Percentiles rank a stretch among this genome's conserved stretches.
Conservation (phyloP, 2,113 vertebrate species). For the Xenotilapia caudafasciata region DNA sequence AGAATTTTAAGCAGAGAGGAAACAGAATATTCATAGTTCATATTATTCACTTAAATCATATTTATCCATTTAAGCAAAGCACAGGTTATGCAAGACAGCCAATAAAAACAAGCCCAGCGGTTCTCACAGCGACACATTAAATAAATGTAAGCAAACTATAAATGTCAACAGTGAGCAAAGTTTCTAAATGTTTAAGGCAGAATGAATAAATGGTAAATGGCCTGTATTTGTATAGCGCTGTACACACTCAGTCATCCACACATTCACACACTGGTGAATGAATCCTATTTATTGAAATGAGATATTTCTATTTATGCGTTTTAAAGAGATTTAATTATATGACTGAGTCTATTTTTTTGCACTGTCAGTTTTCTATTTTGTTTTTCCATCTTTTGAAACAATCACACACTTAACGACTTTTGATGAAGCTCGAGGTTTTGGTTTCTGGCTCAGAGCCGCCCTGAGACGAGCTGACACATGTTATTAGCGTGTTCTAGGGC, state of each 20-base stretch:
- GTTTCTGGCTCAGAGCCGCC: neutral
- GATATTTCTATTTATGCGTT: neutral
- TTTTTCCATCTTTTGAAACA: neutral
- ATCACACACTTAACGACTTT: neutral
- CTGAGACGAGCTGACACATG: fast-evolving
- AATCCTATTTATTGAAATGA: neutral
- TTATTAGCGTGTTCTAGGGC: neutral
- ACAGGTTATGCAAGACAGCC: neutral
- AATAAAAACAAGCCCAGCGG: neutral
- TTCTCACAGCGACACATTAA: fast-evolving
- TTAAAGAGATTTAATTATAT: neutral
- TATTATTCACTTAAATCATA: neutral
- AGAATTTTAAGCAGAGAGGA: neutral
- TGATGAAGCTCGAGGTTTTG: neutral
- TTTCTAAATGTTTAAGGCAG: neutral
- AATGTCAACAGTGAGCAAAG: neutral
- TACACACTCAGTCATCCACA: neutral
- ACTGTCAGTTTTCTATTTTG: neutral
- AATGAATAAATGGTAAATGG: neutral
- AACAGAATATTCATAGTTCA: neutral
- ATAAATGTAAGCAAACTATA: neutral
- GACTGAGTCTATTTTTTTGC: neutral
- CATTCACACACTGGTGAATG: neutral
- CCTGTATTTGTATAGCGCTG: fast-evolving
- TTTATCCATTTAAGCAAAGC: neutral